Percentiles rank a stretch among this genome's conserved stretches.
Conservation (phyloP, 2,113 vertebrate genomes). For the Nansenia antarctica region DNA sequence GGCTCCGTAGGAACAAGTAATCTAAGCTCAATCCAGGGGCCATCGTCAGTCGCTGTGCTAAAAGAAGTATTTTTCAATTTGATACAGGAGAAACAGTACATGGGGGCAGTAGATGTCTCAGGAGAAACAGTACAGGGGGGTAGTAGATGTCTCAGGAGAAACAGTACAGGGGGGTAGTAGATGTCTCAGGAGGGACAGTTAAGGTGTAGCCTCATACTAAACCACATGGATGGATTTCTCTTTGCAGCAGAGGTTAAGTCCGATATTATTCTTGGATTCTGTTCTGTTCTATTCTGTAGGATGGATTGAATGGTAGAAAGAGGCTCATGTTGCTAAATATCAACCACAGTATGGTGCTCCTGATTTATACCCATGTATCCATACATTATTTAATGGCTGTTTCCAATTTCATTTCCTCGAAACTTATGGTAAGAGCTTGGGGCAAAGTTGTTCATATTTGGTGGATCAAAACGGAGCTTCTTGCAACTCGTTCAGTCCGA, state of each 20-base stretch:
- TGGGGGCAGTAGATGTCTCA: too few relatives aligned
- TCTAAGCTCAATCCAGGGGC: too few relatives aligned
- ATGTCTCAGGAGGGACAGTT: too few relatives aligned
- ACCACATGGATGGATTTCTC: neutral
- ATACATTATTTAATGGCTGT: constrained; percentile 69
- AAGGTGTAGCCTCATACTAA: too few relatives aligned
- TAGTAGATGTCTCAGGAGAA: too few relatives aligned
- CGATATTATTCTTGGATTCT: neutral
- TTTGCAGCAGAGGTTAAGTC: neutral
- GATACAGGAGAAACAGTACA: too few relatives aligned
- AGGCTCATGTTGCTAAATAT: constrained; percentile 40
- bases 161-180: too few relatives aligned
- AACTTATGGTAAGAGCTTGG: constrained; percentile 71
- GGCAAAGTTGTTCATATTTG: constrained; percentile 61
- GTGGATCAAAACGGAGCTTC: constrained; percentile 24
- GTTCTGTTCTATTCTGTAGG: constrained; percentile 1
- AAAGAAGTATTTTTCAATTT: too few relatives aligned
- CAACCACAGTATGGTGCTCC: constrained; percentile 50
- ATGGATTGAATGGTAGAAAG: constrained; percentile 1
- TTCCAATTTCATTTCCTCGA: constrained; percentile 57
- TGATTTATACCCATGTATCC: constrained; percentile 53
- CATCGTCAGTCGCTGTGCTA: too few relatives aligned
- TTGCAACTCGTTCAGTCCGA: neutral
- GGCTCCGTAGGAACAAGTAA: too few relatives aligned
- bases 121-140: too few relatives aligned